A percentile compares a stretch with the other conserved stretches of the same genome.
phyloP scores from a whole-genome alignment of 37 sponge, comb jelly and placozoan species.

The Ephydatia muelleri region DNA sequence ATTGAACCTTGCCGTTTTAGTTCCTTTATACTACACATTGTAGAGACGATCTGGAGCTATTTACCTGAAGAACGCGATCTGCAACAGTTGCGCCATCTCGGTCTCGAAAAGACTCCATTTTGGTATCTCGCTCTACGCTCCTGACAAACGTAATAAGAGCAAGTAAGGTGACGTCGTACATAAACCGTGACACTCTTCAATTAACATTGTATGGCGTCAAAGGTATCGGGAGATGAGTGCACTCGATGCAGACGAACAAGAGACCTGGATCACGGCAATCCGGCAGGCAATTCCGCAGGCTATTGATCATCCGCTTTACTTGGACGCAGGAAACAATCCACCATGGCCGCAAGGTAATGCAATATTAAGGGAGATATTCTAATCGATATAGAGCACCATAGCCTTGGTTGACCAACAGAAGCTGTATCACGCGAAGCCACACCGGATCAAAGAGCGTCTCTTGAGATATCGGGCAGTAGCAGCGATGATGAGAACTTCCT shows the following conservation, averaged over 20 bases:
- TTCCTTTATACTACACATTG: background rate
- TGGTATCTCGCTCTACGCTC: background rate
- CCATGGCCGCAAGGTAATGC: too few relatives aligned
- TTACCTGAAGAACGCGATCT: background rate
- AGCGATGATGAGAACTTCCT: too few relatives aligned
- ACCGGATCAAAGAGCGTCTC: too few relatives aligned
- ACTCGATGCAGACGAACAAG: background rate
- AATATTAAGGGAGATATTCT: too few relatives aligned
- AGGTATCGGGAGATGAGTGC: background rate
- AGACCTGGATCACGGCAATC: background rate
- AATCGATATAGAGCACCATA: background rate
- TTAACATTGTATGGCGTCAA: background rate
- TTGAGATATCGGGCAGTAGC: too few relatives aligned
- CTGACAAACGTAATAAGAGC: background rate
- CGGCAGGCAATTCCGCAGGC: background rate
- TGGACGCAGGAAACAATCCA: background rate
- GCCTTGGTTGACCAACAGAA: constrained; percentile 1
- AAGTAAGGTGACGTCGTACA: background rate
- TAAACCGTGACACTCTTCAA: background rate
- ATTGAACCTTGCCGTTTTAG: background rate
- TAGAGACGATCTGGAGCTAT: background rate
- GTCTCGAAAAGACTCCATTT: background rate
- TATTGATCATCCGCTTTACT: too few relatives aligned
- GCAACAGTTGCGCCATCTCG: too few relatives aligned
- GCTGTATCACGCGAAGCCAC: background rate